A percentile compares a stretch with the other conserved stretches of the same genome.
phyloP scores from a whole-genome alignment of 2,113 vertebrate genomes.

The Arenaria interpres region DNA sequence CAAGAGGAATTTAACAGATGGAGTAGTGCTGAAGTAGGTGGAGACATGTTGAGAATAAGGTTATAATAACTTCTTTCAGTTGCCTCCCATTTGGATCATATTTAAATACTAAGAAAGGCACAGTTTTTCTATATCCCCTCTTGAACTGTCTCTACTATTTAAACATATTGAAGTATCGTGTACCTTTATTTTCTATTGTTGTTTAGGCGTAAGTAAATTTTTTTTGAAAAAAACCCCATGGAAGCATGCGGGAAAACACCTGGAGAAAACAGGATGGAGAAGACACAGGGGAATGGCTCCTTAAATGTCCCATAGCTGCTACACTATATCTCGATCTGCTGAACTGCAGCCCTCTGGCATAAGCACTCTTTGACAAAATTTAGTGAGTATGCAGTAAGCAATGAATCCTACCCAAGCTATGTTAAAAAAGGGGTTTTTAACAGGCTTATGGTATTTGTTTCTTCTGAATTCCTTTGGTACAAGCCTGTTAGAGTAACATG shows the following conservation, averaged over 20 bases:
- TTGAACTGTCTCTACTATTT: background rate
- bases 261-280: background rate
- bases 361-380: background rate
- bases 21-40: background rate
- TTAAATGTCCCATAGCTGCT: background rate
- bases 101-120: background rate
- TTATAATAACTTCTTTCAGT: background rate
- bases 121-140: background rate
- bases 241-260: fast-evolving
- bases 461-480: background rate
- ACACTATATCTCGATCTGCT: background rate
- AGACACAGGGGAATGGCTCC: background rate
- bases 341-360: background rate
- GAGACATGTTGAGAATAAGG: background rate
- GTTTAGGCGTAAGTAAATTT: background rate
- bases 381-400: background rate
- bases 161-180: background rate
- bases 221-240: fast-evolving
- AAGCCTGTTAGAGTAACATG: background rate
- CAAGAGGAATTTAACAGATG: constrained; percentile 16
- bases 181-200: background rate
- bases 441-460: background rate
- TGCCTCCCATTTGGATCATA: background rate
- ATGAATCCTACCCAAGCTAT: background rate
- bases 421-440: background rate